These are phyloP conservation scores for Psittacula echo DNA, from an alignment of 2,797 vertebrate genomes.

Conservation along the genomic window DNA sequence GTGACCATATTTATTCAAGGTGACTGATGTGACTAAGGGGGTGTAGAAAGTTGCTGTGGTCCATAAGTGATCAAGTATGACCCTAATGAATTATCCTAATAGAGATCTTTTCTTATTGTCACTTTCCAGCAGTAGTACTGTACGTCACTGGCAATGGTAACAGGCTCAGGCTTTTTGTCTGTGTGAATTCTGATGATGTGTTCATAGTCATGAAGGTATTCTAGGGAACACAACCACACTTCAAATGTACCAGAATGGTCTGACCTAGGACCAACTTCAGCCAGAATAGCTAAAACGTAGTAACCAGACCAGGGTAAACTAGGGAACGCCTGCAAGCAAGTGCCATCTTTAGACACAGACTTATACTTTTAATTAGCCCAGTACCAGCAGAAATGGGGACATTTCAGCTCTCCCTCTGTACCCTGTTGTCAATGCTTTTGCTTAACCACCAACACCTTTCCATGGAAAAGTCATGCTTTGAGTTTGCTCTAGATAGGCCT, in stretches of 20 bases:
- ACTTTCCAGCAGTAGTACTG: neutral
- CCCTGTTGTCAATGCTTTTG: neutral
- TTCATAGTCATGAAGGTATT: neutral
- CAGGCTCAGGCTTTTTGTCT: neutral
- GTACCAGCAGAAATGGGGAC: neutral
- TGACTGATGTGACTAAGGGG: neutral
- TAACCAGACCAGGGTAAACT: neutral
- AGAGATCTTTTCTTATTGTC: neutral
- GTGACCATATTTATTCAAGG: neutral
- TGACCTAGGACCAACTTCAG: neutral
- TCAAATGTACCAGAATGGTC: neutral
- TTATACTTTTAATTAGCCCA: neutral
- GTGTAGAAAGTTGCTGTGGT: neutral
- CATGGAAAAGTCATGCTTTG: neutral
- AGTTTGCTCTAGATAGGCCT: slow-evolving; percentile 7
- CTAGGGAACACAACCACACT: neutral
- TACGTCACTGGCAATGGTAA: rapidly evolving
- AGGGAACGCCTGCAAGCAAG: neutral
- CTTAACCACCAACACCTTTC: neutral
- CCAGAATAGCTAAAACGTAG: neutral
- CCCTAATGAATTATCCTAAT: neutral
- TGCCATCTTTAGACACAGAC: neutral
- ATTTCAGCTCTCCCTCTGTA: neutral
- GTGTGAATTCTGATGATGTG: neutral
- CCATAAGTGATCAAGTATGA: neutral